Conservation (phyloP, 2,797 vertebrate genomes). For the Columba guinea region DNA sequence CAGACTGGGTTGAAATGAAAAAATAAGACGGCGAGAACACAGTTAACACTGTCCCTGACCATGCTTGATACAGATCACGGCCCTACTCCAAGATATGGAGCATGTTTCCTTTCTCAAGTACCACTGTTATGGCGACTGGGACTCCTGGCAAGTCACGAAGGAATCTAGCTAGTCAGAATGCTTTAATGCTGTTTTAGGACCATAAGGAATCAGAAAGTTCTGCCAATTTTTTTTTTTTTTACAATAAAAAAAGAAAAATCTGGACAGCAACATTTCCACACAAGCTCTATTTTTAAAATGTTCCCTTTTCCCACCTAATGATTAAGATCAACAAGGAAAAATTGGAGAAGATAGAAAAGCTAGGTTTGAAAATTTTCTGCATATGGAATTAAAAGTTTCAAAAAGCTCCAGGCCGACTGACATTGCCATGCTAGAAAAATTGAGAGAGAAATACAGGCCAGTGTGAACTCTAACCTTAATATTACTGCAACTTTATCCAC, state of each 20-base stretch:
- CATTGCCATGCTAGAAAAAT: conserved; percentile 17
- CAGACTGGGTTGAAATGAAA: background rate
- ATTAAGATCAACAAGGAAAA: conserved; percentile 4
- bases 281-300: background rate
- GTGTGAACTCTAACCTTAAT: conserved; percentile 57
- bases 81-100: background rate
- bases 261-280: background rate
- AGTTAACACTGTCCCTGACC: background rate
- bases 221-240: background rate
- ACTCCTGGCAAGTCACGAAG: background rate
- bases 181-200: conserved; percentile 1
- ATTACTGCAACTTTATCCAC: conserved; percentile 59
- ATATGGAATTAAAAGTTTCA: conserved; percentile 8
- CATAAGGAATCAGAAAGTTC: conserved; percentile 24
- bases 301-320: conserved; percentile 5
- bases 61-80: background rate
- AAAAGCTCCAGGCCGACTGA: conserved; percentile 18
- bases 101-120: background rate
- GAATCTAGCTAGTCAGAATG: background rate
- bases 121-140: background rate
- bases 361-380: background rate
- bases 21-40: background rate
- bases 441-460: conserved; percentile 38
- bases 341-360: background rate
- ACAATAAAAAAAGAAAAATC: background rate